Evolutionary conservation across 2,797 vertebrate genomes (phyloP), one percentile per base, ranked within the genome.

Genomic region (Ibycter americanus): DNA sequence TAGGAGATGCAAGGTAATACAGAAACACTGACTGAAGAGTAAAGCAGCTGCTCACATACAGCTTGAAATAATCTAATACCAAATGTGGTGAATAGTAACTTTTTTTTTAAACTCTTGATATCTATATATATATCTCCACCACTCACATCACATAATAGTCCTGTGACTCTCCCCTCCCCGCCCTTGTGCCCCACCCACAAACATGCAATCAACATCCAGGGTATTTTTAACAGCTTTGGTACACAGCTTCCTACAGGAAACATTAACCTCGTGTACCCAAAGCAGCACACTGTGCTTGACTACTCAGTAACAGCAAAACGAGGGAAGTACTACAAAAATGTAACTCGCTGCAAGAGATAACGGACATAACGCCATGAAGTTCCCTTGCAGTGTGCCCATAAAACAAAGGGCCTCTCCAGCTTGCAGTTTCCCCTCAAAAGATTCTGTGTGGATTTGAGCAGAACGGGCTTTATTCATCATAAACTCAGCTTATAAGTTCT

Each of bases 341-440:
- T 4, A 12, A 55, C 55, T 68, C 29, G 44, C 34, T 17, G 31
- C 46, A 22, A 56, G 46, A 27, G 38, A 12, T 55, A 62, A 16
- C 3, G 3, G 49, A 5, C 3, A 0, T 1, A 34, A 21, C 2
- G 1, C 40, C 25, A 6, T 3, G 0, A 23, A 56, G 11, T 18
- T n/a, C 54, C 58, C 9, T 21, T 25, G 25, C 14, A 3, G 15
- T 2, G 15, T 19, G 76, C 21, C 31, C 9, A 0, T 6, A 7
- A 55, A 83, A 59, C 49, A 63, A 73, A 59, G 4, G 14, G 18
- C 34, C 29, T 29, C 56, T 56, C 17, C 40, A n/a, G 21, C 15
- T 15, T 14, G 13, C 26, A 51, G 62, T 1, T 61, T 15, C 23
- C 40, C 51, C 52, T 79, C 34, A 12, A 44, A 42, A 72, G 31